These are phyloP conservation scores for Leptatherina wallacei DNA, from an alignment of 2,797 vertebrate species.

Conservation along the genomic window DNA sequence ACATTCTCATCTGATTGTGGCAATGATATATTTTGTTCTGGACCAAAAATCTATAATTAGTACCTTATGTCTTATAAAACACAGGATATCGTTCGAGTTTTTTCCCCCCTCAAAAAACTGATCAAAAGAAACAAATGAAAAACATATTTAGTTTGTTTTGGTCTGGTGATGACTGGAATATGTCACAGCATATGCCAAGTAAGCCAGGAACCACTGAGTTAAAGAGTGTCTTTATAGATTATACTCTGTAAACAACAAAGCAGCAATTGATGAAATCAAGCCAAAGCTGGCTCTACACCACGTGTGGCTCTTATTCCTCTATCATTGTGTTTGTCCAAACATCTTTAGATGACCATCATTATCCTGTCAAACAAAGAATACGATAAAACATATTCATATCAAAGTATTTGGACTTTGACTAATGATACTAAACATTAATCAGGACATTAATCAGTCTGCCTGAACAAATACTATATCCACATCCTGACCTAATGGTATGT, in stretches of 20 bases:
- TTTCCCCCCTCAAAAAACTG: too few species aligned
- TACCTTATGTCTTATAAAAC: background rate
- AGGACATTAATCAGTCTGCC: background rate
- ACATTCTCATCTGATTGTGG: background rate
- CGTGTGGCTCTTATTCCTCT: background rate
- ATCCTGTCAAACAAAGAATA: background rate
- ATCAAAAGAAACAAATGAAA: too few species aligned
- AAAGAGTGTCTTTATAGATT: background rate
- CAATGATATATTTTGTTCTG: background rate
- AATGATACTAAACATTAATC: background rate
- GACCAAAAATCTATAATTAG: background rate
- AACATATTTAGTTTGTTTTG: too few species aligned
- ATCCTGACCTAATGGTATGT: background rate
- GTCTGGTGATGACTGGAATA: background rate
- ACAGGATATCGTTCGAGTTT: background rate
- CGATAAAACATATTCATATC: background rate
- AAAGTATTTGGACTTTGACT: background rate
- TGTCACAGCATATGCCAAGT: background rate
- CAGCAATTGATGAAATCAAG: background rate
- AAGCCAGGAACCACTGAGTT: background rate
- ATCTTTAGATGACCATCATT: background rate
- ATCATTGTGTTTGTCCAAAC: background rate
- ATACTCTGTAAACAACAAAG: slow-evolving; percentile 6
- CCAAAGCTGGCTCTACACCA: background rate
- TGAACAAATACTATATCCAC: background rate